These are phyloP conservation scores for Heloderma charlesbogerti DNA, from an alignment of 2,113 vertebrate genomes.

Conservation along the genomic window DNA sequence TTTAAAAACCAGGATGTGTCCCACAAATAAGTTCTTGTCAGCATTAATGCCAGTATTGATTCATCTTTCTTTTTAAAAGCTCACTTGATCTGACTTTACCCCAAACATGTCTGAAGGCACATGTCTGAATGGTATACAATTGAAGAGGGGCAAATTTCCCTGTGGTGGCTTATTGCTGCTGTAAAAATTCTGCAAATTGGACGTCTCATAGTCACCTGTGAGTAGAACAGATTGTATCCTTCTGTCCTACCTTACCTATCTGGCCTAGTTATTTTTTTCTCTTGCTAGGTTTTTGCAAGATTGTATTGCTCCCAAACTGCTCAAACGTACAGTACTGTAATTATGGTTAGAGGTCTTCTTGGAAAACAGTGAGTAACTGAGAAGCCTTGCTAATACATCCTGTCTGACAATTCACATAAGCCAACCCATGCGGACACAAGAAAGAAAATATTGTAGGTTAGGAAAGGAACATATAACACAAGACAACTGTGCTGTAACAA, in stretches of 20 bases:
- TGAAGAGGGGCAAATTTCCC: conserved; percentile 12
- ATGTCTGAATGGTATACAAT: not conserved
- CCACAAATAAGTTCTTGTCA: conserved; percentile 28
- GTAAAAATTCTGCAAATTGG: conserved; percentile 14
- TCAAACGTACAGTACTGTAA: not conserved
- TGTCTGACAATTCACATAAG: not conserved
- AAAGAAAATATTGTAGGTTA: not conserved
- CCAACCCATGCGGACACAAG: not conserved
- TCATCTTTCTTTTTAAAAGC: conserved; percentile 14
- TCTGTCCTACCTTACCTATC: not conserved
- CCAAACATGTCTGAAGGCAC: conserved; percentile 20
- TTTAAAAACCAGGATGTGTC: conserved; percentile 26
- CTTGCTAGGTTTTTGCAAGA: not conserved
- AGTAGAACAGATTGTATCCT: not conserved
- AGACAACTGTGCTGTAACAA: not conserved
- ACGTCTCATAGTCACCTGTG: not conserved
- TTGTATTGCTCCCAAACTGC: not conserved
- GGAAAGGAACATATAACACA: not conserved
- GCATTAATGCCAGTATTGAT: conserved; percentile 15
- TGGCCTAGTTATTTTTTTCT: not conserved
- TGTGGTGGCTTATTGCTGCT: not conserved
- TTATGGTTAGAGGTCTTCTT: not conserved
- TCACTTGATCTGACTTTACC: not conserved
- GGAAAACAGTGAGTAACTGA: not conserved
- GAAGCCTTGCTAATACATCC: not conserved